Percentiles rank a stretch among this genome's conserved stretches.
phyloP scores from a whole-genome alignment of 2,113 vertebrate genomes.

The Benitochromis conjunctus region DNA sequence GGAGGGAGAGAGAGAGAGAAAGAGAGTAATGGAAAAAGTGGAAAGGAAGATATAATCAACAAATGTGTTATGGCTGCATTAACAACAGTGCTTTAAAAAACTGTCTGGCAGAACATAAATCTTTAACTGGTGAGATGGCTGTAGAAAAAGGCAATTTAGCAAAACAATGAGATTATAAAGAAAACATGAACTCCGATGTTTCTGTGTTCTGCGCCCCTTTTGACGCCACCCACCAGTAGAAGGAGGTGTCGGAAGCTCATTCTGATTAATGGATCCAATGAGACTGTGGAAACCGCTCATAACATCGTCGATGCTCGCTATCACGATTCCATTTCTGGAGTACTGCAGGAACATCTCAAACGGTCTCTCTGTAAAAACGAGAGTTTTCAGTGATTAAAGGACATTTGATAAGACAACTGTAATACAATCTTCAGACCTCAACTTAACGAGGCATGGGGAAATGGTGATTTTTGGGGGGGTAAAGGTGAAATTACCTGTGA shows the following conservation, averaged over 20 bases:
- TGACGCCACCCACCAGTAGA: conserved; percentile 79
- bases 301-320: conserved; percentile 84
- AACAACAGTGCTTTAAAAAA: background rate
- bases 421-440: background rate
- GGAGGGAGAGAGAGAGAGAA: background rate
- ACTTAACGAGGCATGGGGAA: background rate
- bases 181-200: background rate
- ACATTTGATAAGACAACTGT: background rate
- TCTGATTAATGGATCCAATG: conserved; percentile 79
- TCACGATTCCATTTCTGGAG: conserved; percentile 84
- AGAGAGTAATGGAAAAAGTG: background rate
- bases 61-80: background rate
- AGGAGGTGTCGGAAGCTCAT: conserved; percentile 72
- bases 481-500: conserved; percentile 80
- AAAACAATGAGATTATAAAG: background rate
- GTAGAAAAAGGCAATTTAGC: background rate
- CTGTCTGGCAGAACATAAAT: background rate
- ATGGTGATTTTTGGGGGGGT: background rate
- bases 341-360: conserved; percentile 78
- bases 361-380: conserved; percentile 77
- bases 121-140: background rate
- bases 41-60: background rate
- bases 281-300: conserved; percentile 85
- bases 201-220: background rate
- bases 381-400: background rate